Conservation (phyloP, 2,888 invertebrate species). For the Caradrina kadenii region DNA sequence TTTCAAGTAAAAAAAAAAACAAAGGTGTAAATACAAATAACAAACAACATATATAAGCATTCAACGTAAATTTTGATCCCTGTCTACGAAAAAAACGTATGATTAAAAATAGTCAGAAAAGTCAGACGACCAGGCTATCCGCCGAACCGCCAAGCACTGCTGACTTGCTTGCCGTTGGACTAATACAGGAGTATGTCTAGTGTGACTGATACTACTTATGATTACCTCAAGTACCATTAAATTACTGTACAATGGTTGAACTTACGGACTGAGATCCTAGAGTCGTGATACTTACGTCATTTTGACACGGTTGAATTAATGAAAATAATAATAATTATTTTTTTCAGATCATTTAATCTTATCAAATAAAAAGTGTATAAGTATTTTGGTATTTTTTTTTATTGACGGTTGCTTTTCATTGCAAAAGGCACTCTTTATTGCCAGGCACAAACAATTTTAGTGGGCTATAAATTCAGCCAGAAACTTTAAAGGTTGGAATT, state of each 20-base stretch:
- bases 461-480: too few relatives aligned
- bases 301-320: too few relatives aligned
- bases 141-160: background rate
- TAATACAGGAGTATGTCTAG: constrained; percentile 1
- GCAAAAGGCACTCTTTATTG: too few relatives aligned
- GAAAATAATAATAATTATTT: too few relatives aligned
- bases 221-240: background rate
- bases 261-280: background rate
- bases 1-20: background rate
- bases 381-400: too few relatives aligned
- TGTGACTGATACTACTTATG: background rate
- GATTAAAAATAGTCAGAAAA: background rate
- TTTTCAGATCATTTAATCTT: too few relatives aligned
- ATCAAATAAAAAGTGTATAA: too few relatives aligned
- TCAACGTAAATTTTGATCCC: background rate
- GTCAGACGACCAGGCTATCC: background rate
- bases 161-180: background rate
- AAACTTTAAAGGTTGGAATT: too few relatives aligned
- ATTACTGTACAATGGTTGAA: constrained; percentile 19
- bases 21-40: too few relatives aligned
- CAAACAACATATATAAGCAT: background rate
- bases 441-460: too few relatives aligned
- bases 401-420: too few relatives aligned
- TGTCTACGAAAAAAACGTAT: background rate
- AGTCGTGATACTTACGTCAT: background rate